phyloP scores from a whole-genome alignment of 1,140 invertebrate species.

The Papilio glaucus region DNA sequence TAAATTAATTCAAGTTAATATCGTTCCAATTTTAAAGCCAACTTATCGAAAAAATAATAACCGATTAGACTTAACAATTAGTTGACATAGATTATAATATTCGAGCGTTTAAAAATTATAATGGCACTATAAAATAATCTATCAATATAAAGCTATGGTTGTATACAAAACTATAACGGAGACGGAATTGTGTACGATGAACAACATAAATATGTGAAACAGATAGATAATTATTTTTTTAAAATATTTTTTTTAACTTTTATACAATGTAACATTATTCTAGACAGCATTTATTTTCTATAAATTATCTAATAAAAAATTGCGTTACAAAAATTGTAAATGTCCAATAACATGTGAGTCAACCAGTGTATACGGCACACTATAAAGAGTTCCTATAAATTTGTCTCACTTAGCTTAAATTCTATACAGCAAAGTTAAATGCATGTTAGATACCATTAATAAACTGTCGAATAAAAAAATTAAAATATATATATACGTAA shows the following conservation, averaged over 20 bases:
- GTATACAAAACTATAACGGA: constrained; percentile 9
- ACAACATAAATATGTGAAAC: constrained; percentile 2
- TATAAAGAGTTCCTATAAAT: constrained; percentile 27
- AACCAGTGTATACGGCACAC: constrained; percentile 43
- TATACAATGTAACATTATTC: constrained; percentile 2
- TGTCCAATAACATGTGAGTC: constrained; percentile 33
- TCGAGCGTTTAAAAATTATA: constrained; percentile 21
- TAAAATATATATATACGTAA: too few species aligned
- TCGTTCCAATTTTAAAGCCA: constrained; percentile 19
- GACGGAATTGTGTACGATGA: constrained; percentile 29
- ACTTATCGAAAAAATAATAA: constrained; percentile 12
- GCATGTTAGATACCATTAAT: neutral
- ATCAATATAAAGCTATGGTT: constrained; percentile 18
- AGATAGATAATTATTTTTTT: constrained; percentile 9
- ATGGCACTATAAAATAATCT: constrained; percentile 37
- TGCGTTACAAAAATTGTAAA: constrained; percentile 42
- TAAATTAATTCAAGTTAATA: constrained; percentile 53
- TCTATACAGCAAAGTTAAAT: neutral
- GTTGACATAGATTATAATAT: constrained; percentile 11
- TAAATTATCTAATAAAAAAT: constrained; percentile 38
- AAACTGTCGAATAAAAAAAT: too few species aligned
- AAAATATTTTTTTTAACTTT: constrained; percentile 9
- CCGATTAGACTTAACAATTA: neutral
- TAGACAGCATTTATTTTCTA: constrained; percentile 18
- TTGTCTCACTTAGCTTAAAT: neutral